Evolutionary conservation across 2,888 invertebrate genomes (phyloP), one percentile per base, ranked within the genome.

Genomic region (Pandemis corylana): DNA sequence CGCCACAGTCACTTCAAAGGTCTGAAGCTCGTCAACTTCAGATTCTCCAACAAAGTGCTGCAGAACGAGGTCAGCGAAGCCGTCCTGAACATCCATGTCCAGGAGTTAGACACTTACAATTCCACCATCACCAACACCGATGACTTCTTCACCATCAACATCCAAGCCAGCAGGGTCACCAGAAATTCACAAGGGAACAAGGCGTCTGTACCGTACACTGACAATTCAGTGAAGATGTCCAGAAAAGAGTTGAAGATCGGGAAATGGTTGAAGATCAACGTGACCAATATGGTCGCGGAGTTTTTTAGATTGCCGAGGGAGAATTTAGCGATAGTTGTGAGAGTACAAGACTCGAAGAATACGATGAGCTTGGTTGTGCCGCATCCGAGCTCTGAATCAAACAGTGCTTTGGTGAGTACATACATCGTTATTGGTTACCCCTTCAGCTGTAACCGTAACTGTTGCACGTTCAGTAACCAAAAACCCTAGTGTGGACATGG

Each of bases 271-370:
- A 96, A 96, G 80, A 92, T 98, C 68, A 97, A 98, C 82, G 94
- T 98, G 7, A 96, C 96, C 63, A 95, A 96, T 64, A 95, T 97
- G 91, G 96, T 97, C 51, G 95, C 96, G 66, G 96, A 97, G 81
- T 98, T 97, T 96, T 96, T 97, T 87, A 96, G 96, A 79, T 95
- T 96, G 85, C 96, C 97, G 4, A 94, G 96, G 73, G 96, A 96
- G 82, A 97, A 97, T 85, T 95, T 97, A 81, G 97, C 97, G 59
- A 96, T 98, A 82, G 95, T 97, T 36, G 95, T 98, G 80, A 97
- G 96, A 89, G 96, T 95, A 80, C 95, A 95, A 84, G 96, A 95
- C 87, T 95, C 95, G 78, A 96, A 91, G 90, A 91, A 89, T 87
- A 95, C 95, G 85, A 95, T 95, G 87, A 95, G 95, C 79, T 94